Evolutionary conservation across 2,797 vertebrate genomes (phyloP).

Genomic region (Acipenser oxyrinchus): DNA sequence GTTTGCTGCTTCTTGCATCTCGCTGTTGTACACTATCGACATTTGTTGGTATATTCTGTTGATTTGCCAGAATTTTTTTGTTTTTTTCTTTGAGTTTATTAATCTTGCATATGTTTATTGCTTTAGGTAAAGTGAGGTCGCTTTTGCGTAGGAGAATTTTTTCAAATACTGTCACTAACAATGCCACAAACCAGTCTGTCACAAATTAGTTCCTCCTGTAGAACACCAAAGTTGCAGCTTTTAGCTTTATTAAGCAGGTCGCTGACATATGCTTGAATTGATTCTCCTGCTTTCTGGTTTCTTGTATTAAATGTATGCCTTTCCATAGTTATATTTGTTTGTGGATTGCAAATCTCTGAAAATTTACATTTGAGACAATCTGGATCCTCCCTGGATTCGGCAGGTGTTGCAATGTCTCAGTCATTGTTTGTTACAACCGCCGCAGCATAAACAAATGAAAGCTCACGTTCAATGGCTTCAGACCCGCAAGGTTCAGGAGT

Average conservation of each 20-base stretch:
- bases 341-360: conserved; percentile 16
- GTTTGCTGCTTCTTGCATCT: background rate
- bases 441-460: background rate
- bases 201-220: conserved; percentile 19
- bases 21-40: background rate
- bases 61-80: conserved; percentile 13
- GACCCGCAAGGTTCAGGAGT: conserved; percentile 4
- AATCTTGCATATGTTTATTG: conserved; percentile 17
- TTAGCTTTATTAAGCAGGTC: conserved; percentile 25
- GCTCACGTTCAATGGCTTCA: conserved; percentile 3
- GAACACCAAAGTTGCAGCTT: conserved; percentile 17
- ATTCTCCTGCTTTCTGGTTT: conserved; percentile 26
- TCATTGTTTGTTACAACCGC: background rate
- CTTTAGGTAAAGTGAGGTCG: conserved; percentile 16
- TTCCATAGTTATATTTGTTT: conserved; percentile 22
- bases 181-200: conserved; percentile 25
- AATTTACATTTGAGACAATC: conserved; percentile 24
- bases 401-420: background rate
- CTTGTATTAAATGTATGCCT: conserved; percentile 21
- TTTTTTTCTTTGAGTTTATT: conserved; percentile 22
- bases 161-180: conserved; percentile 15
- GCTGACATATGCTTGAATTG: conserved; percentile 18
- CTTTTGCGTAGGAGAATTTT: conserved; percentile 12
- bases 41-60: background rate
- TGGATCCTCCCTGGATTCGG: conserved; percentile 12